These are phyloP conservation scores for Scrobipalpa atriplicella DNA, from an alignment of 2,888 invertebrate genomes.

Conservation along the genomic window DNA sequence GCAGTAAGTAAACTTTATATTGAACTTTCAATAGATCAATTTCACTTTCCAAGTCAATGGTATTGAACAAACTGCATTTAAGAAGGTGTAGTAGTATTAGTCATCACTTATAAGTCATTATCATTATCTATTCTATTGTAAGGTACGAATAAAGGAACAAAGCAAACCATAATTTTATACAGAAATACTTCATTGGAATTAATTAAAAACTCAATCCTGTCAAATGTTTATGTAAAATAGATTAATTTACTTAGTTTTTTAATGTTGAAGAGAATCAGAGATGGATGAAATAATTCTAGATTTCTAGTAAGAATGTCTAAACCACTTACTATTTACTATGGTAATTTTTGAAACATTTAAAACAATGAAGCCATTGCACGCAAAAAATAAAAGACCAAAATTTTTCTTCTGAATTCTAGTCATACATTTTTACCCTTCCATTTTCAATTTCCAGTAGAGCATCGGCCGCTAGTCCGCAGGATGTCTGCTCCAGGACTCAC, in stretches of 20 bases:
- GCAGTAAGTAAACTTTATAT: neutral
- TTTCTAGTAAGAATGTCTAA: no score
- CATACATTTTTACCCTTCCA: no score
- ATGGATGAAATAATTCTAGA: no score
- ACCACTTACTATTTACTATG: no score
- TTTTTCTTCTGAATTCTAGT: no score
- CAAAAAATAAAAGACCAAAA: no score
- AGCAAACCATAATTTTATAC: neutral
- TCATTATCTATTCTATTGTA: slow-evolving; percentile 7
- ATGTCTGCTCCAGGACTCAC: slow-evolving; percentile 83
- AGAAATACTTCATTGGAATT: neutral
- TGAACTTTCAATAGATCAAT: neutral
- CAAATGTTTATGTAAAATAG: no score
- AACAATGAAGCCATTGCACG: no score
- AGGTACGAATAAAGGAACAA: neutral
- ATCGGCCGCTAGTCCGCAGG: slow-evolving; percentile 57
- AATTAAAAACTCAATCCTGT: neutral
- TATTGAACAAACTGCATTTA: neutral
- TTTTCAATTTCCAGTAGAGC: slow-evolving; percentile 48
- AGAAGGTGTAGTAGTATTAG: neutral
- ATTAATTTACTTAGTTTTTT: no score
- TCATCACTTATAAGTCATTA: slow-evolving; percentile 6
- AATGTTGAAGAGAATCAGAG: no score
- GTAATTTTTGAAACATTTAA: no score
- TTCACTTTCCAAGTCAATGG: slow-evolving; percentile 8